phyloP scores from a whole-genome alignment of 2,888 invertebrate genomes.

The Calliopum simillimum region DNA sequence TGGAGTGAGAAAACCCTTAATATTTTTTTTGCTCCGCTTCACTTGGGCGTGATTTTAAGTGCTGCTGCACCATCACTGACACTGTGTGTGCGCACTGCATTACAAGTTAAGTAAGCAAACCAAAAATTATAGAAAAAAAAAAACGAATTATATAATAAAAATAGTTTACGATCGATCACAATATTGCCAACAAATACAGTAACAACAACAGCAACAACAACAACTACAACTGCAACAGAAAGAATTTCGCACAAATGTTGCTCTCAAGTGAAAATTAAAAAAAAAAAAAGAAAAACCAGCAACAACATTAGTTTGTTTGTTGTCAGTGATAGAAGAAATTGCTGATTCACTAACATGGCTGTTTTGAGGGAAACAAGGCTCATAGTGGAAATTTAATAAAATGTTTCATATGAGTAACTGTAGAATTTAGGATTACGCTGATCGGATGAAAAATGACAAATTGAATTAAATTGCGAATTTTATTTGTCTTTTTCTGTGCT shows the following conservation, averaged over 20 bases:
- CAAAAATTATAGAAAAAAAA: conserved; percentile 18
- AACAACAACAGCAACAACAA: too few relatives aligned
- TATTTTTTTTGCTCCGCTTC: conserved; percentile 16
- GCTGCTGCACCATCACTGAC: conserved; percentile 21
- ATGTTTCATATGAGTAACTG: too few relatives aligned
- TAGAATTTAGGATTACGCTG: too few relatives aligned
- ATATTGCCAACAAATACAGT: not conserved
- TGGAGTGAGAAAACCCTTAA: conserved; percentile 9
- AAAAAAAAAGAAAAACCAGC: conserved; percentile 18
- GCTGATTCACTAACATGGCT: not conserved
- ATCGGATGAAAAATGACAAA: too few relatives aligned
- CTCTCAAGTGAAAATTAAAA: too few relatives aligned
- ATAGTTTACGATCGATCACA: conserved; percentile 35
- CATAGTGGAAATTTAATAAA: not conserved
- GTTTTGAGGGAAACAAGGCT: not conserved
- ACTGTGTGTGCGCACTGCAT: not conserved
- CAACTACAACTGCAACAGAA: not conserved
- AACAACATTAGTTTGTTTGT: conserved; percentile 31
- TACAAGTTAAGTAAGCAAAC: not conserved
- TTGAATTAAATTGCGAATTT: too few relatives aligned
- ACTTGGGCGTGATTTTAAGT: conserved; percentile 36
- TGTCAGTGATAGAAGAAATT: not conserved
- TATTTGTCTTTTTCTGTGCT: too few relatives aligned
- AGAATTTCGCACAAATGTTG: conserved; percentile 38
- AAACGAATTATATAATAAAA: not conserved